phyloP scores from a whole-genome alignment of 2,888 invertebrate species.

The Philaethria dido region DNA sequence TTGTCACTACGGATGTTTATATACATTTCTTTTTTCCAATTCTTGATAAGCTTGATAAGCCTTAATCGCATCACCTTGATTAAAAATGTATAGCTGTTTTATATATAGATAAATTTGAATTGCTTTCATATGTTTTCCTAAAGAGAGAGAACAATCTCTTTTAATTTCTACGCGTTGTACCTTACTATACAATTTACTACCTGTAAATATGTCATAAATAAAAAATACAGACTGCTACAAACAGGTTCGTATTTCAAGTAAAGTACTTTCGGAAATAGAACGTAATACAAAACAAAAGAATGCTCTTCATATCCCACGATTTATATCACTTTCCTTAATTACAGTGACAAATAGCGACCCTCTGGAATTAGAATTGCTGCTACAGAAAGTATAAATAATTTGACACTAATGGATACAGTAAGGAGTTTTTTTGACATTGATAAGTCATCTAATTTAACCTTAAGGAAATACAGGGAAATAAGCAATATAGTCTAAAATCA shows the following conservation, averaged over 20 bases:
- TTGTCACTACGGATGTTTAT: too few species aligned
- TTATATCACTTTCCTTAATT: conserved; percentile 32
- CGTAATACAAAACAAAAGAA: conserved; percentile 25
- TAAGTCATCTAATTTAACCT: conserved; percentile 29
- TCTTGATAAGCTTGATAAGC: too few species aligned
- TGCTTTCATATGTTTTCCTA: too few species aligned
- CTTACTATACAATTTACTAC: too few species aligned
- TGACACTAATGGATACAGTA: conserved; percentile 27
- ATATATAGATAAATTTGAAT: too few species aligned
- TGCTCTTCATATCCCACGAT: conserved; percentile 21
- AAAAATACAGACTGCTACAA: conserved; percentile 72
- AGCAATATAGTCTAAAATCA: too few species aligned
- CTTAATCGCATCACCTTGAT: too few species aligned
- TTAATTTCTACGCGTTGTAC: too few species aligned
- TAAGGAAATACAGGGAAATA: too few species aligned
- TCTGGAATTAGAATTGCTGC: conserved; percentile 29
- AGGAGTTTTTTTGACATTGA: conserved; percentile 30
- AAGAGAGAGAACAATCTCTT: too few species aligned
- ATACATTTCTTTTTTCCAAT: too few species aligned
- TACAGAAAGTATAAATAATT: conserved; percentile 21
- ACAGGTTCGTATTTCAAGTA: conserved; percentile 51
- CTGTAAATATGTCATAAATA: conserved; percentile 51
- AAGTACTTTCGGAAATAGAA: conserved; percentile 28
- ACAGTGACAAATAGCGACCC: conserved; percentile 35
- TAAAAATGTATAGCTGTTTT: too few species aligned